phyloP scores from a whole-genome alignment of 2,113 vertebrate genomes.

The Psephotus haematonotus region DNA sequence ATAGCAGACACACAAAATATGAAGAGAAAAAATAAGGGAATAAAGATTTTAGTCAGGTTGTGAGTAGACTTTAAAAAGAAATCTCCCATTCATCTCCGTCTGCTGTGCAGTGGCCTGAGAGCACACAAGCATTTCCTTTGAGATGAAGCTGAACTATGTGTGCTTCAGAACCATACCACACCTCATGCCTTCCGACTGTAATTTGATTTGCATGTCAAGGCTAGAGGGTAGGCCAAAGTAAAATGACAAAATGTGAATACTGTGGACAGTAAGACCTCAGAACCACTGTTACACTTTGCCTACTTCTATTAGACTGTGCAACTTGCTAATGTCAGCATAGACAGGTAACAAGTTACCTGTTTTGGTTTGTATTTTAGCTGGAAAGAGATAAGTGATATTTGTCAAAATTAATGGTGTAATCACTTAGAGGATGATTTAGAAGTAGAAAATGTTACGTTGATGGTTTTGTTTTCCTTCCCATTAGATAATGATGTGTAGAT shows the following conservation, averaged over 20 bases:
- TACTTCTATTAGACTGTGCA: background rate
- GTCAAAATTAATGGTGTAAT: background rate
- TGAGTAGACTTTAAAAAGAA: background rate
- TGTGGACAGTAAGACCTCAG: background rate
- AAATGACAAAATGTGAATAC: background rate
- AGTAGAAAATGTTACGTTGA: background rate
- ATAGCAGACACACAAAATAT: background rate
- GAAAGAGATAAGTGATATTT: background rate
- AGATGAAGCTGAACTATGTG: background rate
- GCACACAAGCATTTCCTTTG: background rate
- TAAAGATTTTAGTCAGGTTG: background rate
- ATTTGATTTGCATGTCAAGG: background rate
- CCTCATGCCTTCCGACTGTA: background rate
- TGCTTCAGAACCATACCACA: background rate
- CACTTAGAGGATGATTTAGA: background rate
- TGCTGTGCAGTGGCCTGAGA: rapidly evolving
- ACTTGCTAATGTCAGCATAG: background rate
- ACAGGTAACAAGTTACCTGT: background rate
- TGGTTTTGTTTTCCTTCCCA: background rate
- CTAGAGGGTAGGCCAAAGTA: background rate
- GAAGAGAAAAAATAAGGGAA: background rate
- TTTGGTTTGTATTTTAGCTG: background rate
- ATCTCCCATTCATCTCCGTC: background rate
- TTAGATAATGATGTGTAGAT: background rate
- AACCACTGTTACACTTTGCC: background rate